Evolutionary conservation across 1,140 invertebrate genomes (phyloP), one percentile per base, ranked within the genome.

Genomic region (Steinernema feltiae): DNA sequence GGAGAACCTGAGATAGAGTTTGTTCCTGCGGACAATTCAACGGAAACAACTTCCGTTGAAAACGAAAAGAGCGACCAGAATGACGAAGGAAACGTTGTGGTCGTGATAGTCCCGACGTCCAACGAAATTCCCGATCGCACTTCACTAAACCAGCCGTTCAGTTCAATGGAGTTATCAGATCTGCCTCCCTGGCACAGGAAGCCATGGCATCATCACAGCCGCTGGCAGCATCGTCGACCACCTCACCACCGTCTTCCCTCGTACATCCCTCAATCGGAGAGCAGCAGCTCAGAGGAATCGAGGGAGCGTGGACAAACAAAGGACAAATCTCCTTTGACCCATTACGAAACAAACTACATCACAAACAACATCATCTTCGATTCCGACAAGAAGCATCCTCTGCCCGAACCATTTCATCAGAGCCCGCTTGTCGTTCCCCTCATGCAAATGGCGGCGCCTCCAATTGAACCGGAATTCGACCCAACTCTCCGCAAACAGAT

Each of bases 291-390:
- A 17, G 24, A 27, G 3, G 24, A 27, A 63, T 63, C 53, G 15
- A 21, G 53, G 24, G 53, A 63, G 24, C 53, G 53, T 7, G 24
- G 53, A 27, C 7, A 63, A 63, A 12, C 15, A 21, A 63, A 63
- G 53, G 24, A n/a, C n/a, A n/a, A n/a, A n/a, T n/a, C 53, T 3
- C 53, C 53, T 27, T 3, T 63, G 53, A n/a, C 41, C n/a, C 53
- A 63, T 27, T 63, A 63, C 53, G 53, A 63, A 21, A 63, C 53
- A 3, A 63, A 63, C 53, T 63, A 63, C 53, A 27, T 63, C 53
- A 63, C 53, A 3, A 63, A 63, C 53, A 63, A 63, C 53, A 63
- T 63, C 24, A 27, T 15, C 2, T 3, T 63, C 12, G 15, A 27
- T 21, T 3, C 12, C 12, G 24, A n/a, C 53, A 7, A 7, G 15